These are phyloP conservation scores for Pelusios castaneus DNA, from an alignment of 2,113 vertebrate species.

Conservation along the genomic window DNA sequence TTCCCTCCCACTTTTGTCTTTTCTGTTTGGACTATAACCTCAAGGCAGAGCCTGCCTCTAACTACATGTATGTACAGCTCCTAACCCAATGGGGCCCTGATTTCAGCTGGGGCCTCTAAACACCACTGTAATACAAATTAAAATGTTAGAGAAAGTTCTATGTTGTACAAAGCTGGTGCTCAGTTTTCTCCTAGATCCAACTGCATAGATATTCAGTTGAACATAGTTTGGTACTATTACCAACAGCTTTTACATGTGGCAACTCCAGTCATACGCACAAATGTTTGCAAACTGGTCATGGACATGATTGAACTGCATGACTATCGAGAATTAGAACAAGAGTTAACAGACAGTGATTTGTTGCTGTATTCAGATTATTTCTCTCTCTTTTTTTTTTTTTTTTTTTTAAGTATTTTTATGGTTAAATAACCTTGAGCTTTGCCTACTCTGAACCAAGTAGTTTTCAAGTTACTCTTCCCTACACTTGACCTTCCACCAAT, in stretches of 20 bases:
- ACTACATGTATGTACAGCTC: not conserved
- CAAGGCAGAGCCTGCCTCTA: not conserved
- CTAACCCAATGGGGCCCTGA: not conserved
- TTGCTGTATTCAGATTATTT: not conserved
- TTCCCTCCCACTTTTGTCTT: not conserved
- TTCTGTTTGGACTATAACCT: not conserved
- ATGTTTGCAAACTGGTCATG: too few species aligned
- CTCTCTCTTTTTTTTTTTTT: too few species aligned
- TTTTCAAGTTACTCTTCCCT: too few species aligned
- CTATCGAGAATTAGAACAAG: not conserved
- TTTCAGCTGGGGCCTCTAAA: not conserved
- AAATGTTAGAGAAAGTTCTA: not conserved
- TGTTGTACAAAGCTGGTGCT: not conserved
- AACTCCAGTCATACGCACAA: not conserved
- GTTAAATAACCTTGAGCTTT: not conserved
- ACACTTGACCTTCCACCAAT: not conserved
- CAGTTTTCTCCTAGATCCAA: not conserved
- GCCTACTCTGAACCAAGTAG: not conserved
- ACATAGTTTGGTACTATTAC: not conserved
- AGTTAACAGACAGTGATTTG: not conserved
- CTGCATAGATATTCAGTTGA: not conserved
- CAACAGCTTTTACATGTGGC: too few species aligned
- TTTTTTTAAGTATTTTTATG: too few species aligned
- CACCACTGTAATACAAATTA: not conserved
- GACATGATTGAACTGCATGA: not conserved